Base-by-base conservation (phyloP, 2,113 vertebrate genomes). In the Odontesthes bonariensis region DNA sequence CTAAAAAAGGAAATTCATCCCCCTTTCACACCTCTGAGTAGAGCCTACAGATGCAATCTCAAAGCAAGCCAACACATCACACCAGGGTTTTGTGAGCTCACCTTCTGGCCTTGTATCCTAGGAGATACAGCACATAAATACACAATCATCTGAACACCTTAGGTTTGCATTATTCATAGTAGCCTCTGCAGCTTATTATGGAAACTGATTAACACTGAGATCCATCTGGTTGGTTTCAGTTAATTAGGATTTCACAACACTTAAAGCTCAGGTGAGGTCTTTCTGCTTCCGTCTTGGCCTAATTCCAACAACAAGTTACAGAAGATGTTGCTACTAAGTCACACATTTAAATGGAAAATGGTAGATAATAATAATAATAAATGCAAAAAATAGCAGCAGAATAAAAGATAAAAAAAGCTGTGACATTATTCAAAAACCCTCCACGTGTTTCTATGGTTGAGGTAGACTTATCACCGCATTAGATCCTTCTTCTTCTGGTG, bases 151-250 rank as follows among this genome's bases (percentile, higher is more conserved):
- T 60, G 64, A 22, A 63, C 67, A 57, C 35, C 13, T 75, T 27
- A 17, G 27, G 31, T 62, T 59, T 55, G 58, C 57, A 54, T 38
- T 20, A 13, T 47, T 58, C 12, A 3, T 8, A 58, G 17, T 11
- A 42, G 33, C 46, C 22, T 8, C 5, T 73, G 19, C 20, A 35
- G 38, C 13, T 52, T 38, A 38, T 44, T 54, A 31, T 62, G 42
- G 6, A 60, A 40, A 11, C 19, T 57, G 63, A 64, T 76, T 53
- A 75, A 55, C 61, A 75, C 44, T 49, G 17, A 1, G 17, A 68
- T 77, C 47, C 60, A 32, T 51, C 19, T 35, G 33, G 32, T 27
- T 2, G 44, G 19, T 69, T 19, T 12, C 2, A n/a, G 35, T 52
- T 63, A 35, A 63, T 61, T 72, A 47, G 42, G 57, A 19, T 58